Evolutionary conservation across 2,888 invertebrate genomes (phyloP).

Genomic region (Oligia latruncula): DNA sequence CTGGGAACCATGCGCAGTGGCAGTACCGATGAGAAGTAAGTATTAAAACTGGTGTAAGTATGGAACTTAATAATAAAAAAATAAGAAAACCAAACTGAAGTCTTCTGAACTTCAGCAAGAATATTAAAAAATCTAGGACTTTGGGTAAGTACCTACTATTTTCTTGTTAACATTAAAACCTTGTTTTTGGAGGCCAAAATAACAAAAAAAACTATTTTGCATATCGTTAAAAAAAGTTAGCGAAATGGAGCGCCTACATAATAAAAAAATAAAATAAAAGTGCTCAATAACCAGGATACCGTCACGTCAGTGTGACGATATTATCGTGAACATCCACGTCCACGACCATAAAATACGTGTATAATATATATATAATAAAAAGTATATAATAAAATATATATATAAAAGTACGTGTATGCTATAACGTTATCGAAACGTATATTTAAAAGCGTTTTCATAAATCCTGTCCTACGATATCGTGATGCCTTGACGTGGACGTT

Average conservation of each 20-base stretch:
- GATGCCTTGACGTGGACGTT: not conserved
- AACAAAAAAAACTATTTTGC: not conserved
- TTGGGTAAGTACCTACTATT: not conserved
- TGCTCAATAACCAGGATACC: not conserved
- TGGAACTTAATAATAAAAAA: too few relatives aligned
- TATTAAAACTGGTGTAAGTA: constrained; percentile 15
- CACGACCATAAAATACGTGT: not conserved
- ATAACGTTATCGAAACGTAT: not conserved
- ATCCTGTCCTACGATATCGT: not conserved
- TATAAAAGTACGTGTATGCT: not conserved
- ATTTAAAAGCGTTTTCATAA: not conserved
- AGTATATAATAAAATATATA: too few relatives aligned
- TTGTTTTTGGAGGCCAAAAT: not conserved
- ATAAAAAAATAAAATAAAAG: not conserved
- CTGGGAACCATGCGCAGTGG: not conserved
- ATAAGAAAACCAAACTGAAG: not conserved
- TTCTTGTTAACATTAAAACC: not conserved
- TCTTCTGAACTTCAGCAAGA: not conserved
- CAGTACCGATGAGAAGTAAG: not conserved
- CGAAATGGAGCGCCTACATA: not conserved
- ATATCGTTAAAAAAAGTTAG: not conserved
- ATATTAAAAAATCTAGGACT: not conserved
- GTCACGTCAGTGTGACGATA: too few relatives aligned
- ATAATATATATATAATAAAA: too few relatives aligned
- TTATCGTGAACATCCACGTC: not conserved